Base-by-base conservation (phyloP, 2,888 invertebrate species). In the Parochlus steinenii region DNA sequence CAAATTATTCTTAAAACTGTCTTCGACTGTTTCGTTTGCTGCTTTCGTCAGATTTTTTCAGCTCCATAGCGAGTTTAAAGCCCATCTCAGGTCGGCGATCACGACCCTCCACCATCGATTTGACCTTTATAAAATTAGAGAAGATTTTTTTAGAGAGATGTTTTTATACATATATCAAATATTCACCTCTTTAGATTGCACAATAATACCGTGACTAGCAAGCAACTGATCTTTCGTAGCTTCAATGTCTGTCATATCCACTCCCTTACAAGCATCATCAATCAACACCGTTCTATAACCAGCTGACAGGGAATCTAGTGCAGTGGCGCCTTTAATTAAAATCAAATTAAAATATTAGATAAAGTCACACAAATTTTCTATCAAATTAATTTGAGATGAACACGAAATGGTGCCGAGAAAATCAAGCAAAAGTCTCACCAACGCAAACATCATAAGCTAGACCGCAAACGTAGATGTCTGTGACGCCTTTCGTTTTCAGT, bases 361-460 rank as follows among this genome's bases (percentile, higher is more conserved):
- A 24, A 12, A 37, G n/a, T 24, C 11, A 11, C 15, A 22, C 24
- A 19, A 26, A 38, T 28, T 38, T 22, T 14, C 18, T 28, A 31
- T 35, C 10, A 22, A 35, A 31, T 23, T 17, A 6, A 15, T 19
- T 16, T 6, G 8, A 24, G 23, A 5, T 33, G 14, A 8, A 37
- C 17, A 19, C n/a, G n/a, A 7, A 19, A 27, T 5, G 3, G 8
- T 17, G 14, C n/a, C 40, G 5, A 7, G 14, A 24, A n/a, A 16
- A 11, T 25, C 11, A 24, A 28, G 17, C 12, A 12, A 20, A 25
- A 31, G 6, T 53, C 69, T 53, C 50, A 73, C 79, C 85, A 5
- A 95, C 93, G 55, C 95, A 95, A 29, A 92, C 81, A 56, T 95
- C 95, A 51, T 87, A 90, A 0, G 95, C 95, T 40, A 95, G 62